Evolutionary conservation across 1,140 invertebrate species (phyloP).

Genomic region (Elysia chlorotica): DNA sequence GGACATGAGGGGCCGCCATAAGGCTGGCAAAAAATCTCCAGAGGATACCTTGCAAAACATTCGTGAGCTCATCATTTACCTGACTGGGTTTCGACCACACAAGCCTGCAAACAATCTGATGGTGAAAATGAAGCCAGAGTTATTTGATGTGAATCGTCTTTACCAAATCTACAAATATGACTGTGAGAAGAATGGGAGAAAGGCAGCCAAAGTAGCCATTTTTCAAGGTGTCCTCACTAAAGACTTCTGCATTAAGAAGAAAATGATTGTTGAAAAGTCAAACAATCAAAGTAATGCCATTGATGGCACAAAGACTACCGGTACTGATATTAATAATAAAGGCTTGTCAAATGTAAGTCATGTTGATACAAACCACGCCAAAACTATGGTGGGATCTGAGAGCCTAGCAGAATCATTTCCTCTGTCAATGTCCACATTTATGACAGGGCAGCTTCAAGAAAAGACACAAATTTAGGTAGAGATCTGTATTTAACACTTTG

Average conservation of each 20-base stretch:
- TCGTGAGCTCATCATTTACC: conserved; percentile 15
- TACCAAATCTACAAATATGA: conserved; percentile 18
- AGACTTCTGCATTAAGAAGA: conserved; percentile 14
- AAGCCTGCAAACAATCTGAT: neutral
- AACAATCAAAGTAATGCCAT: too few relatives aligned
- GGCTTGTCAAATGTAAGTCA: too few relatives aligned
- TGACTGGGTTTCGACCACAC: conserved; percentile 10
- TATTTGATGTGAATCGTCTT: neutral
- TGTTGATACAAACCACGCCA: too few relatives aligned
- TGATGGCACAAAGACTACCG: too few relatives aligned
- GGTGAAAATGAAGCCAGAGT: neutral
- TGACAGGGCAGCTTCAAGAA: too few relatives aligned
- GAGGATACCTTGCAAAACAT: conserved; percentile 14
- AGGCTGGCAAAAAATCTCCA: conserved; percentile 12
- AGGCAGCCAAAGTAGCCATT: conserved; percentile 5
- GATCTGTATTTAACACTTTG: too few relatives aligned
- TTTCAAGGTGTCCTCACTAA: conserved; percentile 5
- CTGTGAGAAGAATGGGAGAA: conserved; percentile 17
- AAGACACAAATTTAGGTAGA: too few relatives aligned
- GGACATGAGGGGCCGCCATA: conserved; percentile 18
- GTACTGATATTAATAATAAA: too few relatives aligned
- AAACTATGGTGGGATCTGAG: too few relatives aligned
- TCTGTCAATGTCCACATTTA: too few relatives aligned
- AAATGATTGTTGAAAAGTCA: too few relatives aligned
- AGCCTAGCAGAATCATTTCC: too few relatives aligned